These are phyloP conservation scores for Helobdella robusta DNA, from an alignment of 2,888 invertebrate genomes.

Conservation along the genomic window DNA sequence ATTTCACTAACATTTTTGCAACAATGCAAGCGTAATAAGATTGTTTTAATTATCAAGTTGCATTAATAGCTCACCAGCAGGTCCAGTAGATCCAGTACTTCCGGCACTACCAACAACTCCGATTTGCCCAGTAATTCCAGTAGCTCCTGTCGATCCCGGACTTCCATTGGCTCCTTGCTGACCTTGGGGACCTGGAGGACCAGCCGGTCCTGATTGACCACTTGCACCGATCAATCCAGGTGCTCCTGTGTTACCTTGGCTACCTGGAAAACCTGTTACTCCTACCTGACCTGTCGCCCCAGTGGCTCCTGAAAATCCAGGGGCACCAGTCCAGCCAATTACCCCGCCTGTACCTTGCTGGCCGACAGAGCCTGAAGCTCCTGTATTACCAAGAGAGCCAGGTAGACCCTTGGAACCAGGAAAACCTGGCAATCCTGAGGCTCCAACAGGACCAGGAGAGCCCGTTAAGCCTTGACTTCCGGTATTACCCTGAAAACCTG, in stretches of 20 bases:
- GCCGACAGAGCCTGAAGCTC: conserved; percentile 30
- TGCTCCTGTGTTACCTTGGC: conserved; percentile 18
- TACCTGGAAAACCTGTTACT: background rate
- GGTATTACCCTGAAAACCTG: conserved; percentile 6
- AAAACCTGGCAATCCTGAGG: conserved; percentile 12
- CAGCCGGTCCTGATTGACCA: conserved; percentile 23
- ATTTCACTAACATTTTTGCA: too few relatives aligned
- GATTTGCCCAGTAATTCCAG: conserved; percentile 27
- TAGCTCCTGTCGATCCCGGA: conserved; percentile 29
- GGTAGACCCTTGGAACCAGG: conserved; percentile 21
- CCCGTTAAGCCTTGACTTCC: conserved; percentile 55
- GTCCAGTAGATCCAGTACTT: conserved; percentile 22
- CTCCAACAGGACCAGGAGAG: conserved; percentile 16
- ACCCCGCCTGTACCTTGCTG: conserved; percentile 32
- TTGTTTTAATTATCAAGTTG: too few relatives aligned
- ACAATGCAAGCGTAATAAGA: too few relatives aligned
- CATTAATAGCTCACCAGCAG: too few relatives aligned
- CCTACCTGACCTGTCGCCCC: conserved; percentile 32
- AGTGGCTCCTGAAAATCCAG: conserved; percentile 29
- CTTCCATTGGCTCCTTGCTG: conserved; percentile 21
- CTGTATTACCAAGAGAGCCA: conserved; percentile 20
- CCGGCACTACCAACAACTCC: conserved; percentile 19
- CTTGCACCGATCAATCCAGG: conserved; percentile 22
- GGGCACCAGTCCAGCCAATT: conserved; percentile 34
- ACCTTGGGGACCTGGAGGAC: conserved; percentile 21